Conservation (phyloP, 2,888 invertebrate species). For the Sclerodermus sp. region DNA sequence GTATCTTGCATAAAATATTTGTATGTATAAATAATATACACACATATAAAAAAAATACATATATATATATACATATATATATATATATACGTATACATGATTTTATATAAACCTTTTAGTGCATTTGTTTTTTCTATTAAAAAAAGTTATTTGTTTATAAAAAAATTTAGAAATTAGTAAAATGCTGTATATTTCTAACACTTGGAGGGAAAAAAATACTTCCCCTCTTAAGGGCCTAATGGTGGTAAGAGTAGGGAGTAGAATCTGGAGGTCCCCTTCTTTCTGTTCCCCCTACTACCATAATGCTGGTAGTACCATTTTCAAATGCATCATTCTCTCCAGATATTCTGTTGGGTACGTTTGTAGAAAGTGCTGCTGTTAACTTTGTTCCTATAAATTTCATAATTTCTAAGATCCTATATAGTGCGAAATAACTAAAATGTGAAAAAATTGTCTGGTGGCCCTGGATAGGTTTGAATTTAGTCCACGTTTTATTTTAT, state of each 20-base stretch:
- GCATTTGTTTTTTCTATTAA: too few relatives aligned
- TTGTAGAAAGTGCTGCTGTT: conserved; percentile 2
- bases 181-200: too few relatives aligned
- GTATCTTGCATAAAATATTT: conserved; percentile 61
- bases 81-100: too few relatives aligned
- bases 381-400: not conserved
- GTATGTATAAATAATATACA: not conserved
- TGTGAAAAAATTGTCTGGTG: conserved; percentile 24
- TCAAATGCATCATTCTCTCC: conserved; percentile 28
- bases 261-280: conserved; percentile 14
- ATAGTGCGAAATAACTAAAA: not conserved
- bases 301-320: conserved; percentile 22
- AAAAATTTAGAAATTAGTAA: too few relatives aligned
- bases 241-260: conserved; percentile 15
- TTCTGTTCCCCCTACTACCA: conserved; percentile 19
- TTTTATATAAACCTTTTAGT: too few relatives aligned
- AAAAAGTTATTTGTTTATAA: too few relatives aligned
- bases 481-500: conserved; percentile 68
- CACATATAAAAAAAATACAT: not conserved
- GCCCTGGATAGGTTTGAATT: conserved; percentile 72
- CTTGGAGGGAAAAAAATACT: conserved; percentile 2
- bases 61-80: not conserved
- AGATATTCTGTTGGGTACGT: conserved; percentile 17
- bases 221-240: conserved; percentile 20
- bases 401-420: not conserved